Base-by-base conservation (phyloP, 2,888 invertebrate genomes). In the Pogonocherus hispidulus region DNA sequence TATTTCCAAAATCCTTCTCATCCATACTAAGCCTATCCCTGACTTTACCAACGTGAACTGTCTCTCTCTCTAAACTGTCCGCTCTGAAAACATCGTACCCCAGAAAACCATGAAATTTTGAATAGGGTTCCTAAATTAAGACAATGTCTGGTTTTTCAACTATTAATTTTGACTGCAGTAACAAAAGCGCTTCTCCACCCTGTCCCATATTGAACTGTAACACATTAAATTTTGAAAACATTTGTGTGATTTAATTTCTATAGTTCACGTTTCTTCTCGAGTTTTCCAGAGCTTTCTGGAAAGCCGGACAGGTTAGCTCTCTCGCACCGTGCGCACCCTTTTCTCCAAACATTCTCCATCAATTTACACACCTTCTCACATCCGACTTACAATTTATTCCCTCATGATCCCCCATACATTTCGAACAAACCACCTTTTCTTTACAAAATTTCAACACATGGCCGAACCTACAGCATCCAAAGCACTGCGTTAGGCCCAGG, bases 131-230 rank as follows among this genome's bases (percentile, higher is more conserved):
- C 6, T 32, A 11, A 1, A 32, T 32, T 8, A 32, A 8, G 3
- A 32, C 32, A 64, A 75, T 35, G 73, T 74, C 11, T 32, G 3
- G 2, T n/a, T 14, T 44, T 1, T 14, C 14, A 6, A 1, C 8
- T 8, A 1, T 32, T 6, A 6, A 1, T 11, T 4, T 6, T 32
- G 2, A 70, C 73, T 69, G 70, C 73, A 5, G 35, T 60, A 44
- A 44, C 2, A 14, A 1, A 2, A 1, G 1, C 14, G 44, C 44
- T 14, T 44, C 44, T 14, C 6, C 14, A 9, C 44, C 44, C 3
- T 14, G 6, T 1, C 44, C 44, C 16, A 18, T 6, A 44, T 44
- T 57, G 1, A 32, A 3, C 11, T 27, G 23, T 32, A 16, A 5
- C 6, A 18, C 16, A 3, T 23, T 27, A 32, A 18, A n/a, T n/a